phyloP scores from a whole-genome alignment of 2,113 vertebrate genomes.

The Turnix velox region DNA sequence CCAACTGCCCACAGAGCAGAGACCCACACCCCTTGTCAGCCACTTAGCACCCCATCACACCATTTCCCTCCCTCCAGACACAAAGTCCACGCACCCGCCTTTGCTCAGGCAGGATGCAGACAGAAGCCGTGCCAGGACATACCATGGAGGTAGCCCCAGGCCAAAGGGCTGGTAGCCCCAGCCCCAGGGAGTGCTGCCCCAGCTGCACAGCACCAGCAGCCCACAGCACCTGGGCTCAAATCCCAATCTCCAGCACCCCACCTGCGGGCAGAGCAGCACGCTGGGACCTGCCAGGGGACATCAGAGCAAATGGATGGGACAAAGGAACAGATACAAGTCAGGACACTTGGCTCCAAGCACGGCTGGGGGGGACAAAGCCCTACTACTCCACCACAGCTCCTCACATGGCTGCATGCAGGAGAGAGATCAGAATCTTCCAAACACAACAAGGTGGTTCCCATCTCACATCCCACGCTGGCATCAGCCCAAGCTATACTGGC shows the following conservation, averaged over 20 bases:
- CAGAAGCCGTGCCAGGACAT: neutral
- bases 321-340: neutral
- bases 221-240: neutral
- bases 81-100: neutral
- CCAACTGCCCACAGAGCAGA: accelerated
- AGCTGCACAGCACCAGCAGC: neutral
- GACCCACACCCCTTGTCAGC: neutral
- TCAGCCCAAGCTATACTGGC: neutral
- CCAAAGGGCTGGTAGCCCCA: accelerated
- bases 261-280: accelerated
- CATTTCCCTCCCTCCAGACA: neutral
- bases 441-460: neutral
- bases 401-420: accelerated
- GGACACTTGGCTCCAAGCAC: accelerated
- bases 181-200: neutral
- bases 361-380: neutral
- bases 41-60: neutral
- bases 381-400: accelerated
- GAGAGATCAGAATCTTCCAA: neutral
- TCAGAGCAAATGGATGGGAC: neutral
- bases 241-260: accelerated
- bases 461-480: neutral
- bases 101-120: neutral
- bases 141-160: accelerated
- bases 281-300: neutral